Conservation (phyloP, 2,113 vertebrate genomes). For the Cathartes aura region DNA sequence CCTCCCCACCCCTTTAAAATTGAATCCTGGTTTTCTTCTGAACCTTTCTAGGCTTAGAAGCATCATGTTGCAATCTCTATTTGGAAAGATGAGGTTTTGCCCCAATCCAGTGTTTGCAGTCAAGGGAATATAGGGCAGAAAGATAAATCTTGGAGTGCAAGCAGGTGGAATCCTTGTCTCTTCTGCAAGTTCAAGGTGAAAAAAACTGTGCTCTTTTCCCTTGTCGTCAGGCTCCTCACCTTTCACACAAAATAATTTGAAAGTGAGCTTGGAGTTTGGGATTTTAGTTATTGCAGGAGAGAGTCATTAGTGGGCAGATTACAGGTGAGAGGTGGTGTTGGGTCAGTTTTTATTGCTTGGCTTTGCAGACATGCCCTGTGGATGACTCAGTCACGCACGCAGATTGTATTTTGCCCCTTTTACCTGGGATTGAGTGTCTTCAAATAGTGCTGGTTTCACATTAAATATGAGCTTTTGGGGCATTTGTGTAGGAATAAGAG, state of each 20-base stretch:
- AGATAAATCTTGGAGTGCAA: not conserved
- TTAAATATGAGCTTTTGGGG: not conserved
- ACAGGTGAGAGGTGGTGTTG: not conserved
- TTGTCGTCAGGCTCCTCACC: not conserved
- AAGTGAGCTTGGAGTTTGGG: not conserved
- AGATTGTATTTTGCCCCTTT: not conserved
- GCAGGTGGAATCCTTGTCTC: not conserved
- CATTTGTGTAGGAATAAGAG: not conserved
- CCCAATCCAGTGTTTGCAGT: not conserved
- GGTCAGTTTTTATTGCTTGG: not conserved
- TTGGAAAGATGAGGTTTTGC: not conserved
- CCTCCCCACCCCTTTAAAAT: not conserved
- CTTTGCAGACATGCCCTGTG: not conserved
- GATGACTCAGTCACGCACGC: accelerated
- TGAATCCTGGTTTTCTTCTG: not conserved
- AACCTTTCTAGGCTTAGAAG: not conserved
- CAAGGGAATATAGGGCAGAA: not conserved
- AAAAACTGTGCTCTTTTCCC: not conserved
- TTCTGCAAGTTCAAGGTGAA: not conserved
- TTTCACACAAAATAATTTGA: not conserved
- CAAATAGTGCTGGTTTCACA: not conserved
- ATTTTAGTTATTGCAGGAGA: not conserved
- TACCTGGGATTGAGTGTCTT: not conserved
- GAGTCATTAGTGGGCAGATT: not conserved
- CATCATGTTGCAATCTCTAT: not conserved